Conservation (phyloP, 2,888 invertebrate species). For the Lymantria monacha region DNA sequence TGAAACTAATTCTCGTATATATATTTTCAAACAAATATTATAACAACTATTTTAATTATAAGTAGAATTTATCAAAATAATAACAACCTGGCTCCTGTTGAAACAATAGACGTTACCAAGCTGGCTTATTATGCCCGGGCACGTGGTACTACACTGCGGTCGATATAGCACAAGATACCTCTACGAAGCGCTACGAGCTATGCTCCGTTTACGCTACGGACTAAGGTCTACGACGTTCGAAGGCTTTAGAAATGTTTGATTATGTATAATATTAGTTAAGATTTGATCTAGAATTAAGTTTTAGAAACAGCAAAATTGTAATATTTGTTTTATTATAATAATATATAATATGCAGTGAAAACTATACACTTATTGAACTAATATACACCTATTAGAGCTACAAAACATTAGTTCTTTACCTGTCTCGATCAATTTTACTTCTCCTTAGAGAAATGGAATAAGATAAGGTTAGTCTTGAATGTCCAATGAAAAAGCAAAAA, state of each 20-base stretch:
- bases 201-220: conserved; percentile 40
- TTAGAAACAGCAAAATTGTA: neutral
- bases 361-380: no score
- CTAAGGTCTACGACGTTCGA: conserved; percentile 33
- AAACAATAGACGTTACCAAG: conserved; percentile 32
- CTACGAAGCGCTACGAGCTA: conserved; percentile 39
- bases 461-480: no score
- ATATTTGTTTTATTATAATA: no score
- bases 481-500: no score
- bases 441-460: no score
- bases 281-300: conserved; percentile 14
- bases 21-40: no score
- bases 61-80: neutral
- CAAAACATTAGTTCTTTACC: no score
- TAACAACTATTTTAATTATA: neutral
- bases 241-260: conserved; percentile 35
- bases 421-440: no score
- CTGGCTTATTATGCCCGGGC: conserved; percentile 60
- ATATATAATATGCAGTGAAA: no score
- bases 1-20: no score
- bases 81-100: conserved; percentile 15
- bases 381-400: no score
- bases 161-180: conserved; percentile 49
- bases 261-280: conserved; percentile 1
- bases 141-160: conserved; percentile 47